Base-by-base conservation (phyloP, 2,888 invertebrate species). In the Sepiola atlantica region DNA sequence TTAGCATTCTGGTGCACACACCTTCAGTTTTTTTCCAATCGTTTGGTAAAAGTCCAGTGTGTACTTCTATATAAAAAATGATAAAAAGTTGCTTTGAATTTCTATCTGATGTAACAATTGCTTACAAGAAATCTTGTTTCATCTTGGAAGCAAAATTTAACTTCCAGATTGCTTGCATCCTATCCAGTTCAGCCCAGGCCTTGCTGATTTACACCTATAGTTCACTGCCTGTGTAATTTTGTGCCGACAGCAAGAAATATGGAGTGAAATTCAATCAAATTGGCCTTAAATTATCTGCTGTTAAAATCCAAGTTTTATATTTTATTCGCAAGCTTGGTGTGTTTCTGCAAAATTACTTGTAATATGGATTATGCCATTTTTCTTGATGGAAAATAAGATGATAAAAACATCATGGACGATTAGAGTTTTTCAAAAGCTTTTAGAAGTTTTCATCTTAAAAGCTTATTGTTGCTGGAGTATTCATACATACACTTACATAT, bases 211-310 rank as follows among this genome's bases (percentile, higher is more conserved):
- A 8, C 45, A 45, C 45, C 2, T 45, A 4, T 45, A 45, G 4
- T 45, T 45, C 45, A 45, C 45, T 45, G 4, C 8, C 45, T 8
- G 8, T 45, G 45, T 8, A 45, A 45, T 45, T 32, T n/a, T 77
- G 18, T 77, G n/a, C 77, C n/a, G 77, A n/a, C 61, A 28, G 12
- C 0, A 28, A 61, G 10, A 14, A 77, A 77, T 6, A 77, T 77
- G n/a, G 77, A 77, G 21, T 77, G 77, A n/a, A n/a, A 77, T 77
- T 77, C 77, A 77, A 77, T 77, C n/a, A 77, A 77, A 77, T 77
- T 77, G n/a, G 32, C 77, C 77, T n/a, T 77, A 77, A 77, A 77
- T 77, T 77, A 14, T 77, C 77, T 32, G n/a, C 77, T 77, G 12
- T 77, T 77, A 77, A 77, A 77, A 77, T 77, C 77, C n/a, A n/a